Base-by-base conservation (phyloP, 2,888 invertebrate genomes). In the Trichogramma evanescens region DNA sequence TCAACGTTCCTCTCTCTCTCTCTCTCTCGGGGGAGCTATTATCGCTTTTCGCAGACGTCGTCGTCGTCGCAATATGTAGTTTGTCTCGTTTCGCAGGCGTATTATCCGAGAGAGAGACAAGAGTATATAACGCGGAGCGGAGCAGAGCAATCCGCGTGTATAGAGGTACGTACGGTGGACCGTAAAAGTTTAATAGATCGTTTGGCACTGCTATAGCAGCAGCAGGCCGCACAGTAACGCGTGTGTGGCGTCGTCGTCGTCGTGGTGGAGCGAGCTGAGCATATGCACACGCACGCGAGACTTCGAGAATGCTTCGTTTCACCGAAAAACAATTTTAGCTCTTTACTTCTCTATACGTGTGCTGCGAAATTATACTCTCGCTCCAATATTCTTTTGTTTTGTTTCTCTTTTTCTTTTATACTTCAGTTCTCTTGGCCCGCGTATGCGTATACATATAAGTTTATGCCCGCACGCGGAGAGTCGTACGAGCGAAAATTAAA, bases 131-230 rank as follows among this genome's bases (percentile, higher is more conserved):
- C 26, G 26, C 26, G 26, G 26, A 26, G 26, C 26, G 26, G 1
- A 26, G 26, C 26, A 26, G 26, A 26, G 40, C 48, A n/a, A 7
- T 13, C 39, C 13, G 26, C 39, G 48, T 63, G 58, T 57, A 63
- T 4, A 39, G 42, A 8, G 13, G 10, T 41, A 48, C 43, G 65
- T 68, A 66, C 65, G 66, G 68, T 66, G 63, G 63, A 67, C 69
- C 69, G 70, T 74, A 72, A 74, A 74, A 74, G 67, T 73, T 74
- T 74, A 74, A 74, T 74, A 72, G 73, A 74, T 71, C 72, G 66
- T 70, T 70, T 69, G 69, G 63, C 65, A 66, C 65, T 66, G 66
- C 67, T 67, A 63, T 26, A 26, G 61, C 62, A 61, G 53, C 59
- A 56, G 55, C 66, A 58, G 63, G 61, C 65, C 69, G 72, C 71